Base-by-base conservation (phyloP, 1,140 invertebrate species). In the Marisa cornuarietis region DNA sequence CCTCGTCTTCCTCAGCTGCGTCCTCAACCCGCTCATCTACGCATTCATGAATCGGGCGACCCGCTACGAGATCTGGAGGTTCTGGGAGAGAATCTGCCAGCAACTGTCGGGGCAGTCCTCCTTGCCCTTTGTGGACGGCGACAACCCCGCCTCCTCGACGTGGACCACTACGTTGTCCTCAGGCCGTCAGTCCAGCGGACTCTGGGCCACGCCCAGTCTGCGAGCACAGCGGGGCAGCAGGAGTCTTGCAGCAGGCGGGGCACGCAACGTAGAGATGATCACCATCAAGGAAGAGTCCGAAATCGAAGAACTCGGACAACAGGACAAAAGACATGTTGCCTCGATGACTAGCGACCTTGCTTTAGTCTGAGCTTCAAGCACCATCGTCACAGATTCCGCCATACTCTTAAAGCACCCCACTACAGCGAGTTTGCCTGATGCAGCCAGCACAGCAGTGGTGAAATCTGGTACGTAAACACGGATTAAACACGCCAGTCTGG, bases 11-110 rank as follows among this genome's bases (percentile, higher is more conserved):
- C 76, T 83, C 9, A 83, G 81, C 31, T 81, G 83, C 24, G 79
- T 83, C 42, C 66, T 87, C 3, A 85, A 87, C 78, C 85, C 85
- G 3, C 78, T 87, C 9, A 85, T 87, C 65, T 87, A 86, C 71
- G 86, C 81, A 1, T 87, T 86, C 63, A 86, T 87, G 85, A 87
- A 87, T 77, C 79, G 85, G 20, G 80, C 84, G 0, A 86, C 81
- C 22, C 81, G 86, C 16, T 80, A 80, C 11, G 73, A 87, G 65
- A 83, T 87, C 16, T 81, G 80, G 31, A 85, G 82, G 74, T 85
- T 86, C 66, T 84, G 83, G 61, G 81, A 83, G 62, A 81, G 84
- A 61, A 77, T 68, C n/a, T 62, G 42, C 0, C 73, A 54, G 16
- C 81, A 77, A 22, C 42, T 80, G 42, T 76, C 78, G n/a, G 79